Percentiles rank a stretch among this genome's conserved stretches.
Evolutionary conservation across 1,140 invertebrate genomes (phyloP).

Genomic region (Bicyclus anynana): DNA sequence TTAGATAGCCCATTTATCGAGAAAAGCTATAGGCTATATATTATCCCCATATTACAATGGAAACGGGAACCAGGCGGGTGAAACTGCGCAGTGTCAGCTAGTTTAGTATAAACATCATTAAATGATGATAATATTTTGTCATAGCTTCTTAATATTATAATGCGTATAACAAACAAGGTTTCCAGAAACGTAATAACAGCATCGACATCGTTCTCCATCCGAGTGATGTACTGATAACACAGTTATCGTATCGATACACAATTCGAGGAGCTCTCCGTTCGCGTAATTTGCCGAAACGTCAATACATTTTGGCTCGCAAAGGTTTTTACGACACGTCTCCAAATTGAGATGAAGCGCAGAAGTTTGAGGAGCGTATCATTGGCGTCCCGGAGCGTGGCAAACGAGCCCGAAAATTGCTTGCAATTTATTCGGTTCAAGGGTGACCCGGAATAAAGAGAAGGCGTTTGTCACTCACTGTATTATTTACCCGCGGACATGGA

Average conservation of each 20-base stretch:
- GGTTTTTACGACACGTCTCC: conserved; percentile 17
- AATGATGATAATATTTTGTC: too few relatives aligned
- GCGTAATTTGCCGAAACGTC: neutral
- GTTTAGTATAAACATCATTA: too few relatives aligned
- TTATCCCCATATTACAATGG: too few relatives aligned
- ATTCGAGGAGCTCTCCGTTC: neutral
- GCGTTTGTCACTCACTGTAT: conserved; percentile 66
- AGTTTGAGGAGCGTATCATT: conserved; percentile 58
- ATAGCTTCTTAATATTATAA: too few relatives aligned
- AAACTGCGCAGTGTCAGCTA: too few relatives aligned
- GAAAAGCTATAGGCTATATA: too few relatives aligned
- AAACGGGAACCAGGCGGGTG: too few relatives aligned
- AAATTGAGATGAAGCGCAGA: conserved; percentile 35
- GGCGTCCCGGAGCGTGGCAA: conserved; percentile 55
- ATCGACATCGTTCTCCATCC: neutral
- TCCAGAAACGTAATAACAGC: too few relatives aligned
- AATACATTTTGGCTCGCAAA: conserved; percentile 12
- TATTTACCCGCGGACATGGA: conserved; percentile 50
- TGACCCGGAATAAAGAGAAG: conserved; percentile 59
- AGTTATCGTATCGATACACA: neutral
- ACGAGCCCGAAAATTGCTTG: conserved; percentile 63
- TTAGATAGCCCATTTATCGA: too few relatives aligned
- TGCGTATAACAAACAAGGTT: too few relatives aligned
- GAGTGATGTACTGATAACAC: conserved; percentile 1
- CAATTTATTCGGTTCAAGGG: conserved; percentile 67